Evolutionary conservation across 2,797 vertebrate genomes (phyloP), one percentile per base, ranked within the genome.

Genomic region (Chiloscyllium punctatum): DNA sequence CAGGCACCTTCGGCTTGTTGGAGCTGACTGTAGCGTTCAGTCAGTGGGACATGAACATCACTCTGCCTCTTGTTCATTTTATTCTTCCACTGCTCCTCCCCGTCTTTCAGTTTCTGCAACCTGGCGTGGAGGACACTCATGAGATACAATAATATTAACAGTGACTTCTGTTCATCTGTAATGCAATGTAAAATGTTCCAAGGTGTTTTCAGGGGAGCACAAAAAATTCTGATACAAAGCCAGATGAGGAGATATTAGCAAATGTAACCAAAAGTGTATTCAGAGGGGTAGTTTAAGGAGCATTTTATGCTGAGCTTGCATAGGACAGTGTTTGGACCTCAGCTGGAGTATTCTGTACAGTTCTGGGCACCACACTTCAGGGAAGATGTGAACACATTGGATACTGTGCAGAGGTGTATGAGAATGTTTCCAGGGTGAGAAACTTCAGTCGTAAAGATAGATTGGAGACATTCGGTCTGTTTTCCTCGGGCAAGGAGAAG

Each of bases 1-100:
- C 98, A 98, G 96, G 97, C 95, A 3, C 97, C 97, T 96, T 98
- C 98, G 30, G 98, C 96, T 72, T 97, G 97, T 51, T 98, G 97
- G 96, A 98, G 98, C 96, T 97, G 97, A 96, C 15, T 97, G 96
- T 97, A 98, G 96, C 98, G 98, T 96, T 98, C 97, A 21, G 97
- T 96, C 95, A 98, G 96, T 7, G 97, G 69, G 0, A 96, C 97
- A 95, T 97, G 97, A 96, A 87, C 0, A 5, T 97, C 95, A 1
- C 96, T 21, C 3, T 96, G 8, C 62, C 96, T 97, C 95, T 97
- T 98, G 96, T 96, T 97, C 27, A 86, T 13, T 95, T 95, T 96
- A 48, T 95, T 96, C 57, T 68, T 97, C 94, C 96, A 96, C 51
- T 98, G 97, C 6, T 96, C 95, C 2, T 97, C 97, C 57, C 96